Evolutionary conservation across 1,140 invertebrate genomes (phyloP), one percentile per base, ranked within the genome.

Genomic region (Macrotrachela quadricornifera): DNA sequence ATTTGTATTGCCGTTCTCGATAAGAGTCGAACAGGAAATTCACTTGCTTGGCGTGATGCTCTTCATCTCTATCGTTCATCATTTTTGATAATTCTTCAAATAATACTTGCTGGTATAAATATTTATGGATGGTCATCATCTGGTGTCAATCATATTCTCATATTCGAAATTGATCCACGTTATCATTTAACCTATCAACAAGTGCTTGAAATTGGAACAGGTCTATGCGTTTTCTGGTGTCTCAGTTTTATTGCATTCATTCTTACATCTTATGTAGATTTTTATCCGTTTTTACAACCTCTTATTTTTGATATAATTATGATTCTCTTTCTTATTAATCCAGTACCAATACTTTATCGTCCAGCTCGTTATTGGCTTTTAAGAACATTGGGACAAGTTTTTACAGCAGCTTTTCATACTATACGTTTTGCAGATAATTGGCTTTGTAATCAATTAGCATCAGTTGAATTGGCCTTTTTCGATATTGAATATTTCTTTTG

Each of bases 351-450:
- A n/a, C 46, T 55, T 49, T 46, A 50, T 16, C 46, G 37, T 49
- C 37, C 47, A 46, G 45, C 54, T 4, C 14, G 54, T 21, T 15
- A 11, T 1, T 55, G 54, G 54, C 15, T 55, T 8, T 10, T 55
- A 4, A 36, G 39, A 21, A 41, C 39, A 9, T 15, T 55, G 6
- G 47, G 50, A 49, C 43, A 49, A 57, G 38, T 54, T 37, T 54
- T 94, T 44, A 77, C 82, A n/a, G 85, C 91, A 0, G 91, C 92
- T 40, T 92, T 96, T 63, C 82, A 84, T 57, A 83, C 84, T 62
- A 92, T 99, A 6, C 79, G 82, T 45, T 99, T 99, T 69, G 88
- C 92, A 30, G 92, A 99, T 73, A 99, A 99, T 77, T 99, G 94
- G 94, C 76, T 99, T 59, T 92, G 87, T 37, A 94, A 99, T 75